Conservation (phyloP, 2,888 invertebrate species). For the Drosophila planitibia region DNA sequence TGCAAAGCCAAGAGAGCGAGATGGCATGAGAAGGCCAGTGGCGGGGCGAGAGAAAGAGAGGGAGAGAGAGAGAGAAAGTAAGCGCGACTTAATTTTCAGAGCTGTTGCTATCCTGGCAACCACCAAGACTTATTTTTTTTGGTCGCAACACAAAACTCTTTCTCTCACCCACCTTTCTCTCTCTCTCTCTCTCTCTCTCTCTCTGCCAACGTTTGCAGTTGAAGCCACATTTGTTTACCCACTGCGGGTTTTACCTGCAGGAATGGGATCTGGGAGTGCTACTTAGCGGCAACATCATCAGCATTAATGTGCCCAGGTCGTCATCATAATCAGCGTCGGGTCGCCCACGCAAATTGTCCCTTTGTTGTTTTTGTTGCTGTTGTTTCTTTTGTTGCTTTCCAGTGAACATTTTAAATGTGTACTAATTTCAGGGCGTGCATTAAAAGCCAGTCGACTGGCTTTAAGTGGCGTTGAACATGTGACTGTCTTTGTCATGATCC, state of each 20-base stretch:
- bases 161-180: neutral
- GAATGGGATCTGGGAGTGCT: constrained; percentile 67
- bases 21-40: constrained; percentile 20
- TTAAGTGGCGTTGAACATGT: constrained; percentile 8
- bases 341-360: constrained; percentile 64
- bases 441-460: constrained; percentile 37
- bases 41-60: constrained; percentile 16
- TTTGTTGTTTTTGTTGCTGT: constrained; percentile 37
- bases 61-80: constrained; percentile 12
- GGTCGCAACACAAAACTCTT: constrained; percentile 12
- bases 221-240: constrained; percentile 58
- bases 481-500: constrained; percentile 5
- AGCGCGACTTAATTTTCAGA: constrained; percentile 53
- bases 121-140: constrained; percentile 37
- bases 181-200: neutral
- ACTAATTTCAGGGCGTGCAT: constrained; percentile 46
- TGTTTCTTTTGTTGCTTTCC: constrained; percentile 14
- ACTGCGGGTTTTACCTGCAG: constrained; percentile 16
- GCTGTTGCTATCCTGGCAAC: constrained; percentile 45
- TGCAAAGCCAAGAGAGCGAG: constrained; percentile 72
- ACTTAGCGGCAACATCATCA: constrained; percentile 77
- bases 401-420: constrained; percentile 47
- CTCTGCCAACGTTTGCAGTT: constrained; percentile 20
- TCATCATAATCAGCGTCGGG: constrained; percentile 71
- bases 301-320: constrained; percentile 73